These are phyloP conservation scores for Ardeotis arabs DNA, from an alignment of 2,113 vertebrate genomes.

Conservation along the genomic window DNA sequence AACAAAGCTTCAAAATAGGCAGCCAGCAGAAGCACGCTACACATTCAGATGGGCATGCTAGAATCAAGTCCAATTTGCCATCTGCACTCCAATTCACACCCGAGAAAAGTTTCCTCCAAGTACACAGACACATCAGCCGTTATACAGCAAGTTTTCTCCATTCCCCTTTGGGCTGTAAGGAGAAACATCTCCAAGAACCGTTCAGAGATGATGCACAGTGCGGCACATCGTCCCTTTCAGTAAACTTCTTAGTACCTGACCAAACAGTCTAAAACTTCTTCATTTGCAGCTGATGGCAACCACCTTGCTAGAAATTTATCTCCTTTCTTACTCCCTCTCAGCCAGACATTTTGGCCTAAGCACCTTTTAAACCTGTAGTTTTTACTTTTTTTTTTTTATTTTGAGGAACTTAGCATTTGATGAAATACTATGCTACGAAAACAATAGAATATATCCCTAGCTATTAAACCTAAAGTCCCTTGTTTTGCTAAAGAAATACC, in stretches of 20 bases:
- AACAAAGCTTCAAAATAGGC: background rate
- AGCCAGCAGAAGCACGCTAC: background rate
- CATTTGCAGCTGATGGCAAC: background rate
- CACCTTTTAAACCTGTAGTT: background rate
- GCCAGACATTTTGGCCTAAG: background rate
- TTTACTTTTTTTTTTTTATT: background rate
- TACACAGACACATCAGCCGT: fast-evolving
- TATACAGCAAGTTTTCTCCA: background rate
- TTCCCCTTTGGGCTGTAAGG: fast-evolving
- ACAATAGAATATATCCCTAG: conserved; percentile 14
- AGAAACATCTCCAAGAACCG: background rate
- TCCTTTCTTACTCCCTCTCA: background rate
- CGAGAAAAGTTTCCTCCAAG: fast-evolving
- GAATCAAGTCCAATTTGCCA: background rate
- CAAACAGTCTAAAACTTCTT: background rate
- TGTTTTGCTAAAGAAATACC: conserved; percentile 24
- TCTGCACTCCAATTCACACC: background rate
- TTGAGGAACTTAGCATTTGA: background rate
- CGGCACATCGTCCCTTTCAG: too few relatives aligned
- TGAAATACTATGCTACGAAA: conserved; percentile 17
- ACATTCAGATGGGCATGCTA: fast-evolving
- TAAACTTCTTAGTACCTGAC: too few relatives aligned
- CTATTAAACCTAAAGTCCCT: background rate
- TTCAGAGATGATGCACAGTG: background rate
- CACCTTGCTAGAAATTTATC: background rate